Base-by-base conservation (phyloP, 2,888 invertebrate species). In the Phasia obesa region DNA sequence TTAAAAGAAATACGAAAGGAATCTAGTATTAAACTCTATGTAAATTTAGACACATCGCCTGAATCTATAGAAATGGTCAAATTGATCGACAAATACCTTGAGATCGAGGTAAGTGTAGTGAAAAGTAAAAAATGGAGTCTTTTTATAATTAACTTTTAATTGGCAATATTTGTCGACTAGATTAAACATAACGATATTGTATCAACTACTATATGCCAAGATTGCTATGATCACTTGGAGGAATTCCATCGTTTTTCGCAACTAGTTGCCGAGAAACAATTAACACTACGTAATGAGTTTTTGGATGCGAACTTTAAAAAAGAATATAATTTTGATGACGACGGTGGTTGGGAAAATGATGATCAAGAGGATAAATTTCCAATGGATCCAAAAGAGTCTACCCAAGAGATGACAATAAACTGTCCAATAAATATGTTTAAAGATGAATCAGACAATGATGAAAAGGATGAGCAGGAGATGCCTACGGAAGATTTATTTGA, bases 51-150 rank as follows among this genome's bases (percentile, higher is more conserved):
- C 13, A 11, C 44, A 7, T 42, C 69, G 0, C 11, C 51, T 1
- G 79, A 79, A 35, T 86, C 87, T 84, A 85, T 85, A 76, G 86
- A 87, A 73, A 86, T 88, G 86, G 87, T 88, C 21, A 88, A 87
- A 83, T 80, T 88, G 65, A 88, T 88, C 81, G 86, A 88, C 67
- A 87, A 87, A 71, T 88, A 88, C 83, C 86, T 88, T 80, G 88
- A 88, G 84, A 87, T 88, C 59, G 86, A 88, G 73, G 88, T 88
- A 86, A 87, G 84, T 69, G 7, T 15, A 0, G 21, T 27, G 6
- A 21, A 42, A 55, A 19, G 5, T 13, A 25, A 23, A 38, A 44
- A 62, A 55, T 75, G 44, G 27, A 31, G 38, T 71, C 57, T 62
- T 31, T n/a, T n/a, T n/a, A n/a, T 55, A 55, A 55, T 55, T 55